phyloP scores from a whole-genome alignment of 2,888 invertebrate species.

The Cyclophora punctaria region DNA sequence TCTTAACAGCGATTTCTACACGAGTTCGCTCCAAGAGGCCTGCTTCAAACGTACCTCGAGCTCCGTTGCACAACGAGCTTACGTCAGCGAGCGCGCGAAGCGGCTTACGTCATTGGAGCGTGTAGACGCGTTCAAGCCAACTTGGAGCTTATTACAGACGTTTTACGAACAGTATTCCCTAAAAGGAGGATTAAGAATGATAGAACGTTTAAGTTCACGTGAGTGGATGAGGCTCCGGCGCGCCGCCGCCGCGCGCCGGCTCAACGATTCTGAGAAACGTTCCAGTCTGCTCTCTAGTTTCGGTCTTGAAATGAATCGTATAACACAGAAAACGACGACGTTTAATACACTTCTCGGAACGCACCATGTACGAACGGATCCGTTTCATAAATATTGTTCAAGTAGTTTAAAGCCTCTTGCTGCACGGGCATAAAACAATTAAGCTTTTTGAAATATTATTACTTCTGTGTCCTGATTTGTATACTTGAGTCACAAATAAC shows the following conservation, averaged over 20 bases:
- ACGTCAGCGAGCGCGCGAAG: slow-evolving; percentile 70
- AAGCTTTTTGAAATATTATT: too few relatives aligned
- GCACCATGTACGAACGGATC: slow-evolving; percentile 20
- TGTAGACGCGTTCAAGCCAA: slow-evolving; percentile 41
- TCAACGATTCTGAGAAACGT: slow-evolving; percentile 71
- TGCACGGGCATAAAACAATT: too few relatives aligned
- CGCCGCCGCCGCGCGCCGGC: slow-evolving; percentile 69
- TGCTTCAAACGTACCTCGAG: slow-evolving; percentile 68
- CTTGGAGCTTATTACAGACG: slow-evolving; percentile 43
- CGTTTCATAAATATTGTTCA: slow-evolving; percentile 2
- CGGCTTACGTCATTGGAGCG: slow-evolving; percentile 72
- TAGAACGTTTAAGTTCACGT: slow-evolving; percentile 72
- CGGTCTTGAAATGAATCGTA: slow-evolving; percentile 67
- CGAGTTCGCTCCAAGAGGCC: slow-evolving; percentile 64
- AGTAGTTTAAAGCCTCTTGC: too few relatives aligned
- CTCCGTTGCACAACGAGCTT: slow-evolving; percentile 74
- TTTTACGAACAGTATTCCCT: slow-evolving; percentile 41
- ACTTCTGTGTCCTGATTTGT: too few relatives aligned
- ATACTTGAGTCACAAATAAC: too few relatives aligned
- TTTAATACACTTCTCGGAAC: slow-evolving; percentile 38
- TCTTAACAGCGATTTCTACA: slow-evolving; percentile 71
- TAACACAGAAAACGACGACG: slow-evolving; percentile 38
- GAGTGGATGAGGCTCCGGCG: slow-evolving; percentile 73
- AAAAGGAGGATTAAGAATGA: slow-evolving; percentile 46
- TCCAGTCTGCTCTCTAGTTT: slow-evolving; percentile 66